Conservation (phyloP, 2,888 invertebrate genomes). For the Acleris literana region DNA sequence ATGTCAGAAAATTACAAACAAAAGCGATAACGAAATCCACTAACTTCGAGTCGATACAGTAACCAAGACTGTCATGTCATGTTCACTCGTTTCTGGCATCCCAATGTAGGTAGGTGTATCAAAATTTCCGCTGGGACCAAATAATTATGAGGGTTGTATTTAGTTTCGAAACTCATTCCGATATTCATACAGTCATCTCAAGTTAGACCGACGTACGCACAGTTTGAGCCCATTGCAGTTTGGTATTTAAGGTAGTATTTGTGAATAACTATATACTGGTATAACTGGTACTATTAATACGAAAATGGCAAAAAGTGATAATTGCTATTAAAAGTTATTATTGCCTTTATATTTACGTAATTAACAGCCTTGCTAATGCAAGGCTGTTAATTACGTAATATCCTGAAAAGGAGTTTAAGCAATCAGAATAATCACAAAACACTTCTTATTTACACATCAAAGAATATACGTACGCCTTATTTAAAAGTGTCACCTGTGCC, state of each 20-base stretch:
- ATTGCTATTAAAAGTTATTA: no score
- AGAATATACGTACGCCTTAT: constrained; percentile 10
- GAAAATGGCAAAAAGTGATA: no score
- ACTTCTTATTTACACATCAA: not conserved
- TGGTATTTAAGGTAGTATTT: not conserved
- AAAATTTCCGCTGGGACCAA: constrained; percentile 3
- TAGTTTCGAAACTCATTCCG: constrained; percentile 25
- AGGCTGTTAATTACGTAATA: no score
- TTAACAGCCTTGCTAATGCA: no score
- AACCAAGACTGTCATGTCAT: not conserved
- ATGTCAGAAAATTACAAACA: constrained; percentile 14
- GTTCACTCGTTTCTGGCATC: not conserved
- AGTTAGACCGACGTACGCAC: constrained; percentile 10
- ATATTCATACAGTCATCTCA: constrained; percentile 9
- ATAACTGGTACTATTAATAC: no score
- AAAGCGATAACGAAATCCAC: constrained; percentile 7
- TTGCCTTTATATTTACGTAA: no score
- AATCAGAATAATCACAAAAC: not conserved
- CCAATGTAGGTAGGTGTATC: not conserved
- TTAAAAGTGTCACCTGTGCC: constrained; percentile 52
- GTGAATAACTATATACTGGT: no score
- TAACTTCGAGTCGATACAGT: constrained; percentile 9
- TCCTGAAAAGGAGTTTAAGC: no score
- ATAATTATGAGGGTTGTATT: constrained; percentile 16
- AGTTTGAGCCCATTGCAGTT: no score